Evolutionary conservation across 2,113 vertebrate genomes (phyloP), one percentile per base, ranked within the genome.

Genomic region (Rutilus rutilus): DNA sequence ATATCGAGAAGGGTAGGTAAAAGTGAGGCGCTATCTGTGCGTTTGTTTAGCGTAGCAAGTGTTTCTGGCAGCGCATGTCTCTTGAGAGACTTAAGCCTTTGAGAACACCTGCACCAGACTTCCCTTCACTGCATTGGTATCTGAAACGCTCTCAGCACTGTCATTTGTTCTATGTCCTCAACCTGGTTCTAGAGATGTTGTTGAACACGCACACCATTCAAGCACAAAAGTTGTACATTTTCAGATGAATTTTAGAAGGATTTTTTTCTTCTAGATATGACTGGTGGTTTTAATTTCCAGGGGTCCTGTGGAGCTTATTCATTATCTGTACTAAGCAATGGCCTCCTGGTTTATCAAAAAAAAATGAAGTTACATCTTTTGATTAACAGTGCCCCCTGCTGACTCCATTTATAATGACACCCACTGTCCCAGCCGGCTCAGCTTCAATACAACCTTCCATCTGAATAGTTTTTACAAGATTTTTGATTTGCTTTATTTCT

Each of bases 331-430:
- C 76, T 85, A 82, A 87, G 85, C 39, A 50, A 78, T 25, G 27
- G 50, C 60, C 10, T 69, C n/a, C 27, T 60, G 54, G 30, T 36
- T 76, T n/a, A n/a, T n/a, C 1, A 12, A 23, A 62, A 33, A 30
- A 30, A 3, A 10, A 23, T 47, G 4, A 5, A 6, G 6, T 21
- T 19, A 71, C 23, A 91, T 86, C 85, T 73, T 84, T 54, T 90
- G 91, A 90, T 87, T 92, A 92, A 91, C 91, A 93, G 88, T 92
- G 93, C 92, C 93, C 93, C 92, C 95, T 94, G 91, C 88, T 94
- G 95, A 27, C 54, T 47, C 2, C 5, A 25, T 50, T 27, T 25
- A 42, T 0, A 45, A 67, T 15, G 5, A 60, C 59, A 30, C n/a
- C 39, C 67, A 42, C 9, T 25, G 5, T 78, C 42, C 36, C 23